Evolutionary conservation across 1,140 invertebrate genomes (phyloP).

Genomic region (Zaprionus capensis): DNA sequence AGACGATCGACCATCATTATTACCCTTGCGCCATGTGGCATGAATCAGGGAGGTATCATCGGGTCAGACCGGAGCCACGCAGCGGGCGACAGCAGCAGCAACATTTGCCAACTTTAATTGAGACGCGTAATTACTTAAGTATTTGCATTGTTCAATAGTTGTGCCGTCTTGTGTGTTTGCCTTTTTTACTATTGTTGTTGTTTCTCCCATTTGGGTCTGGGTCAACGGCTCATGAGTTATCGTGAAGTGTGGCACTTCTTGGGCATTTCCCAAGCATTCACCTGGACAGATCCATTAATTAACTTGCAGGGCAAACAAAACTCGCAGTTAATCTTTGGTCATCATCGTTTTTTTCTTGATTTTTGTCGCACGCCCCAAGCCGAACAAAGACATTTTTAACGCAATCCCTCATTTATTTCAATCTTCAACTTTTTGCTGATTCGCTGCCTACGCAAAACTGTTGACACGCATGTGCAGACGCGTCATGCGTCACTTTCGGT

Average conservation of each 20-base stretch:
- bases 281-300: conserved; percentile 58
- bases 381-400: conserved; percentile 69
- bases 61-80: conserved; percentile 39
- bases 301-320: conserved; percentile 50
- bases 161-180: conserved; percentile 7
- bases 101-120: conserved; percentile 60
- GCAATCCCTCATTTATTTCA: conserved; percentile 44
- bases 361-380: conserved; percentile 63
- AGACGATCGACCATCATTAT: conserved; percentile 36
- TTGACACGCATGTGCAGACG: conserved; percentile 55
- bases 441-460: conserved; percentile 50
- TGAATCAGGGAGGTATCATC: conserved; percentile 11
- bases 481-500: conserved; percentile 29
- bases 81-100: conserved; percentile 39
- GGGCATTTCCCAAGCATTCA: conserved; percentile 56
- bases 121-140: conserved; percentile 62
- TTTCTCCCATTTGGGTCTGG: conserved; percentile 67
- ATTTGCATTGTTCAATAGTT: conserved; percentile 50
- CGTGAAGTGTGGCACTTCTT: conserved; percentile 48
- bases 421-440: conserved; percentile 13
- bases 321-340: conserved; percentile 61
- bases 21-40: conserved; percentile 49
- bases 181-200: conserved; percentile 42
- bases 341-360: conserved; percentile 15
- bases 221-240: conserved; percentile 57